Evolutionary conservation across 2,888 invertebrate species (phyloP).

Genomic region (Pasiphila rectangulata): DNA sequence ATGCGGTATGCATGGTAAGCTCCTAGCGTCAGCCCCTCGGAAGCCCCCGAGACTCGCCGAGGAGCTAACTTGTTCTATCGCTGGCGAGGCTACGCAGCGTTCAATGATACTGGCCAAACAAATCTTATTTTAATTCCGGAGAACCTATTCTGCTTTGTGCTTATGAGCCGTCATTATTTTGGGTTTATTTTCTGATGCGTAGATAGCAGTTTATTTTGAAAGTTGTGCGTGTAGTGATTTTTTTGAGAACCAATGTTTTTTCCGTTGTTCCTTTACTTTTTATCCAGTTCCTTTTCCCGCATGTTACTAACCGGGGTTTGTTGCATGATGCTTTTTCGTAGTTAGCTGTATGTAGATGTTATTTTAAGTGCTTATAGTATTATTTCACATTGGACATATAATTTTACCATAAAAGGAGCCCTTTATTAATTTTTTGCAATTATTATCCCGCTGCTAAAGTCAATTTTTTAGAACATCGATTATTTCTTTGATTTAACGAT

Average conservation of each 20-base stretch:
- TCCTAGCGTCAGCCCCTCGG: constrained; percentile 25
- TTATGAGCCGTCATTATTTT: constrained; percentile 77
- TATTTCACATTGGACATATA: constrained; percentile 42
- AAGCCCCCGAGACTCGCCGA: constrained; percentile 18
- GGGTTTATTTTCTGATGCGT: constrained; percentile 68
- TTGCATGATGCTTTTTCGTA: constrained; percentile 74
- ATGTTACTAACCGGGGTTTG: constrained; percentile 72
- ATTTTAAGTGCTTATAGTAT: constrained; percentile 68
- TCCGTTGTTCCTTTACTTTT: constrained; percentile 67
- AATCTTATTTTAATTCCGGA: constrained; percentile 79
- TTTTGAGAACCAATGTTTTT: constrained; percentile 78
- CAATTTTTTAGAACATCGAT: constrained; percentile 10
- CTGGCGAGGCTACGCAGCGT: constrained; percentile 68
- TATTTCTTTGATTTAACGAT: no score
- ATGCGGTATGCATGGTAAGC: constrained; percentile 56
- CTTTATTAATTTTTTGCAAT: constrained; percentile 29
- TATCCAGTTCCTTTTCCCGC: constrained; percentile 55
- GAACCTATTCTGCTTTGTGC: constrained; percentile 82
- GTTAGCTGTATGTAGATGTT: constrained; percentile 52
- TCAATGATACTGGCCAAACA: constrained; percentile 80
- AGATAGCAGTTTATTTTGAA: constrained; percentile 70
- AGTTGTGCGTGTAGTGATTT: constrained; percentile 73
- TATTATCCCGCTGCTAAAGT: constrained; percentile 25
- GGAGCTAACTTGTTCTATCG: constrained; percentile 22
- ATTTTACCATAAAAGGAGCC: constrained; percentile 41